phyloP scores from a whole-genome alignment of 1,140 invertebrate species.

The Chironomus striatipennis region DNA sequence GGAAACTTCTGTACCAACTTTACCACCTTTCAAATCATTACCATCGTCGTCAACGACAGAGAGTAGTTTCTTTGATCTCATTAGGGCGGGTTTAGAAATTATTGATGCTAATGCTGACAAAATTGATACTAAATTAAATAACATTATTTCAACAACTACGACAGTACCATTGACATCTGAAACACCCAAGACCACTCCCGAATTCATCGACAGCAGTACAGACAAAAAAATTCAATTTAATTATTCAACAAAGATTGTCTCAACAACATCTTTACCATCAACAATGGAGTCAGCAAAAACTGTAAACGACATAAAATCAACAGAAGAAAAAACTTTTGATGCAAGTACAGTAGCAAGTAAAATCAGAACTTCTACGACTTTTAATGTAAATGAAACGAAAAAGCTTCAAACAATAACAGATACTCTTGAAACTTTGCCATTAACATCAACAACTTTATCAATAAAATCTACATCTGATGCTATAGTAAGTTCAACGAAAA shows the following conservation, averaged over 20 bases:
- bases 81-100: conserved; percentile 37
- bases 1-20: conserved; percentile 24
- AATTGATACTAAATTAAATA: conserved; percentile 27
- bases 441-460: conserved; percentile 8
- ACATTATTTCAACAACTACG: not conserved
- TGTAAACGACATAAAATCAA: not conserved
- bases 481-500: not conserved
- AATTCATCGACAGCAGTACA: too few relatives aligned
- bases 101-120: conserved; percentile 36
- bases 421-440: not conserved
- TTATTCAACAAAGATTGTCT: not conserved
- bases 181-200: not conserved
- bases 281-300: not conserved
- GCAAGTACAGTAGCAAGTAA: too few relatives aligned
- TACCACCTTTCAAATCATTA: conserved; percentile 24
- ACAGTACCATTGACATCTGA: not conserved
- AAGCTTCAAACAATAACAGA: conserved; percentile 5
- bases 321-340: not conserved
- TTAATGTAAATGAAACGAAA: conserved; percentile 1
- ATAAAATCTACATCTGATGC: not conserved
- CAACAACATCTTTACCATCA: not conserved
- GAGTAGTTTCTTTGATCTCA: conserved; percentile 36
- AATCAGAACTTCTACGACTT: not conserved
- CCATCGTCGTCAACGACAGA: conserved; percentile 30
- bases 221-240: too few relatives aligned